A percentile compares a stretch with the other conserved stretches of the same genome.
Evolutionary conservation across 2,888 invertebrate species (phyloP).

Genomic region (Ellobium chinense): DNA sequence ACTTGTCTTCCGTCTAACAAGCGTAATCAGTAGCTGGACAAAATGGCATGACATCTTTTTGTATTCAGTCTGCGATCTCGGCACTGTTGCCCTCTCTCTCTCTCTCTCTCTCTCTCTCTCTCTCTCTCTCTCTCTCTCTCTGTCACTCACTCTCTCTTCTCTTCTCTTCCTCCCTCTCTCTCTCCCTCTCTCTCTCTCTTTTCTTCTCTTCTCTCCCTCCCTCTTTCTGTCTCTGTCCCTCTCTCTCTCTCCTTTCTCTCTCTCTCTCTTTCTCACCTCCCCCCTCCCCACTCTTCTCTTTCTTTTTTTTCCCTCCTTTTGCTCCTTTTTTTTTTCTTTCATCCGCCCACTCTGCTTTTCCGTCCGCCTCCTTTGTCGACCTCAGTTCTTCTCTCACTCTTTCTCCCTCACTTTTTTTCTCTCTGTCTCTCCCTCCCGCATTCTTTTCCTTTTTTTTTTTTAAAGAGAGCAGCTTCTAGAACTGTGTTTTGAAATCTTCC

Average conservation of each 20-base stretch:
- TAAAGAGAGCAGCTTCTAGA: no score
- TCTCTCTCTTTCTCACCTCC: not conserved
- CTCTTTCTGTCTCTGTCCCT: not conserved
- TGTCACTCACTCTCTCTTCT: not conserved
- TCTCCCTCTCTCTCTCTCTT: not conserved
- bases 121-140: slow-evolving; percentile 9
- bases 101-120: not conserved
- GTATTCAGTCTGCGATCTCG: not conserved
- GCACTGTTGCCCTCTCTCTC: not conserved
- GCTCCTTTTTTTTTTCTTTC: not conserved
- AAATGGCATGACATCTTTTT: no score
- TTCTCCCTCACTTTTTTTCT: not conserved
- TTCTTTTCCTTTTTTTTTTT: not conserved
- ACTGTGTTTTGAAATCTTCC: no score
- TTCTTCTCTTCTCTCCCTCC: not conserved
- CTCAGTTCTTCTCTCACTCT: not conserved
- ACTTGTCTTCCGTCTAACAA: no score
- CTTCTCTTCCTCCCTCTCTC: not conserved
- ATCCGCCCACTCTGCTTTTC: not conserved
- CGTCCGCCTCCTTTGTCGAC: not conserved
- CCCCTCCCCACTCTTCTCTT: not conserved
- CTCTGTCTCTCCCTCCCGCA: slow-evolving; percentile 6
- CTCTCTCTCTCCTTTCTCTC: not conserved
- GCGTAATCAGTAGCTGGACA: no score
- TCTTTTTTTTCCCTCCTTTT: not conserved